phyloP scores from a whole-genome alignment of 2,888 invertebrate species.

The Tiliacea citrago region DNA sequence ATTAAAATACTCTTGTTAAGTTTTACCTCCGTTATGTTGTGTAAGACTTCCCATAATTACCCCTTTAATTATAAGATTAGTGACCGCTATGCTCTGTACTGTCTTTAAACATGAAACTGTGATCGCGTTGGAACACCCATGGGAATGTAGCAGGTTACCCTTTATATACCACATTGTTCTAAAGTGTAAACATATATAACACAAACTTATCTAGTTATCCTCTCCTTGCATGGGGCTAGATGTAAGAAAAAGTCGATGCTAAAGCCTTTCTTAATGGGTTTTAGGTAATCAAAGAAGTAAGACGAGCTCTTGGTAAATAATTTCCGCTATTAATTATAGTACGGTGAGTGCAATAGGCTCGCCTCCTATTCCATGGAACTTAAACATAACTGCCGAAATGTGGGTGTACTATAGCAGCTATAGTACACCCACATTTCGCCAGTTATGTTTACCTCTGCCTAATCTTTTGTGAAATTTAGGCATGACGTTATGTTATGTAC shows the following conservation, averaged over 20 bases:
- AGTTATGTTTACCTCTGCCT: too few relatives aligned
- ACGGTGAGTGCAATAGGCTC: too few relatives aligned
- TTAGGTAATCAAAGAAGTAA: neutral
- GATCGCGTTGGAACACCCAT: neutral
- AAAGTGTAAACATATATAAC: neutral
- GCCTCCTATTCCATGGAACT: too few relatives aligned
- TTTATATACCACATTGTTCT: conserved; percentile 4
- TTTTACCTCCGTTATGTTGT: neutral
- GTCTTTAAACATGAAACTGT: conserved; percentile 22
- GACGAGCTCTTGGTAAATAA: neutral
- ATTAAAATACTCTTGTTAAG: neutral
- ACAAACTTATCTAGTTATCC: neutral
- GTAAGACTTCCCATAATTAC: conserved; percentile 17
- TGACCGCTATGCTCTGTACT: conserved; percentile 16
- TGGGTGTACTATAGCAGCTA: too few relatives aligned
- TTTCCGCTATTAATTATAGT: neutral
- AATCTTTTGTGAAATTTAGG: too few relatives aligned
- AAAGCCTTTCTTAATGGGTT: neutral
- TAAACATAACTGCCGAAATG: too few relatives aligned
- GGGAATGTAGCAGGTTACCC: conserved; percentile 12
- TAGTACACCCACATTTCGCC: too few relatives aligned
- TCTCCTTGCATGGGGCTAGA: too few relatives aligned
- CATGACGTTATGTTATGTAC: too few relatives aligned
- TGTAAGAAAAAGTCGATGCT: too few relatives aligned
- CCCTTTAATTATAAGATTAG: conserved; percentile 15